Evolutionary conservation across 1,140 invertebrate genomes (phyloP).

Genomic region (Pinna nobilis): DNA sequence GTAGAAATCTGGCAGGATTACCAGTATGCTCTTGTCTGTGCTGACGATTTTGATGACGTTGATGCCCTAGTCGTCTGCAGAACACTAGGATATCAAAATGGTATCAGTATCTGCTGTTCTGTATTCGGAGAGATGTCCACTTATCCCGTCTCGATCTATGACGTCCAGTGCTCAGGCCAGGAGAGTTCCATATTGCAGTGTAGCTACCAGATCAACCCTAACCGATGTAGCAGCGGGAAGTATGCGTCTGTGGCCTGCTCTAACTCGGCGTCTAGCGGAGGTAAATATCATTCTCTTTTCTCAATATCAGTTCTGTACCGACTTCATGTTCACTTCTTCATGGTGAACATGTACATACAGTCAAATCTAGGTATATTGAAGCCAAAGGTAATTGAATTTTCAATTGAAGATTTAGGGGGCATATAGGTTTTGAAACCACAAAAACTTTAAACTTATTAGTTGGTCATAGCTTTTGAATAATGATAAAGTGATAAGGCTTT

Average conservation of each 20-base stretch:
- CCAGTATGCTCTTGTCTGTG: conserved; percentile 51
- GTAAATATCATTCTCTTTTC: conserved; percentile 7
- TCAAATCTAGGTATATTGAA: too few relatives aligned
- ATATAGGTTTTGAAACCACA: too few relatives aligned
- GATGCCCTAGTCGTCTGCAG: conserved; percentile 62
- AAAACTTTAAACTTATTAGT: too few relatives aligned
- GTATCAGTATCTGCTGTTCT: conserved; percentile 58
- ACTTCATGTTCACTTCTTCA: too few relatives aligned
- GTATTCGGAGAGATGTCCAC: conserved; percentile 52
- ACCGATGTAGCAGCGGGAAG: conserved; percentile 40
- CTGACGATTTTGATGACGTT: conserved; percentile 55
- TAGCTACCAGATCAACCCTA: conserved; percentile 18
- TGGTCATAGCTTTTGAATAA: too few relatives aligned
- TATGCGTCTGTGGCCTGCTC: conserved; percentile 62
- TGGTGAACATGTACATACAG: too few relatives aligned
- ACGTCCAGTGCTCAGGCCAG: conserved; percentile 51
- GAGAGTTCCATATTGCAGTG: conserved; percentile 56
- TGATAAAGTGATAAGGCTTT: too few relatives aligned
- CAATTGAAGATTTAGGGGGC: too few relatives aligned
- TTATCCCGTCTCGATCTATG: conserved; percentile 36
- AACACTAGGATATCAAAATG: conserved; percentile 59
- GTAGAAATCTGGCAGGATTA: conserved; percentile 51
- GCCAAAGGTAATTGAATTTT: too few relatives aligned
- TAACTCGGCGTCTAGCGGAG: conserved; percentile 45
- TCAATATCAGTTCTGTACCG: too few relatives aligned